These are phyloP conservation scores for Tinamus guttatus DNA, from an alignment of 2,113 vertebrate genomes.

Conservation along the genomic window DNA sequence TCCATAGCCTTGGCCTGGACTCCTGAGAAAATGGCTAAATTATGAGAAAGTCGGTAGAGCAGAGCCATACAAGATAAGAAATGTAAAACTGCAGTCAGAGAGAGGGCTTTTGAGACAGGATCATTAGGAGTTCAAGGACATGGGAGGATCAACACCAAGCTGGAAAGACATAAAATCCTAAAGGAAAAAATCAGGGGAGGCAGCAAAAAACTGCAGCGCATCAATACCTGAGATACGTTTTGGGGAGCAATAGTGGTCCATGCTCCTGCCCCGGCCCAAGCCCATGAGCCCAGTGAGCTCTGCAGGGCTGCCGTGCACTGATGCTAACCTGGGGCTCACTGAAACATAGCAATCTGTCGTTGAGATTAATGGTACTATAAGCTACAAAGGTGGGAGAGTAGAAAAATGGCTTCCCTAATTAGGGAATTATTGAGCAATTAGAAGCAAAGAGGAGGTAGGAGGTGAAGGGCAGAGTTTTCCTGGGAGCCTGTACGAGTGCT, in stretches of 20 bases:
- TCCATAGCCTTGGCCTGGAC: rapidly evolving
- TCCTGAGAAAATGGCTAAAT: neutral
- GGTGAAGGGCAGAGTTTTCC: neutral
- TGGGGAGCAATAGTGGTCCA: neutral
- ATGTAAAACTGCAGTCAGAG: neutral
- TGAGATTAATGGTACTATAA: neutral
- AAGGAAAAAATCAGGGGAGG: neutral
- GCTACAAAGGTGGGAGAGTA: neutral
- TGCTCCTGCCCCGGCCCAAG: neutral
- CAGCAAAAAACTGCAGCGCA: rapidly evolving
- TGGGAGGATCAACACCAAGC: neutral
- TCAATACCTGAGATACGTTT: rapidly evolving
- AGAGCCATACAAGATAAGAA: neutral
- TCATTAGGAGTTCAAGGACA: neutral
- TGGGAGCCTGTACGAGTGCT: neutral
- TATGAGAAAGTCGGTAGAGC: neutral
- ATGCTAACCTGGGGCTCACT: neutral
- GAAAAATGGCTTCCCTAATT: neutral
- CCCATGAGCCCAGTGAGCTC: rapidly evolving
- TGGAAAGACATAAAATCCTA: neutral
- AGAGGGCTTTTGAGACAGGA: neutral
- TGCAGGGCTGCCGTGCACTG: rapidly evolving
- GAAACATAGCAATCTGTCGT: neutral
- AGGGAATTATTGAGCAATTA: neutral
- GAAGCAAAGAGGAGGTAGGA: neutral